phyloP scores from a whole-genome alignment of 2,888 invertebrate genomes.

The Macaria liturata region DNA sequence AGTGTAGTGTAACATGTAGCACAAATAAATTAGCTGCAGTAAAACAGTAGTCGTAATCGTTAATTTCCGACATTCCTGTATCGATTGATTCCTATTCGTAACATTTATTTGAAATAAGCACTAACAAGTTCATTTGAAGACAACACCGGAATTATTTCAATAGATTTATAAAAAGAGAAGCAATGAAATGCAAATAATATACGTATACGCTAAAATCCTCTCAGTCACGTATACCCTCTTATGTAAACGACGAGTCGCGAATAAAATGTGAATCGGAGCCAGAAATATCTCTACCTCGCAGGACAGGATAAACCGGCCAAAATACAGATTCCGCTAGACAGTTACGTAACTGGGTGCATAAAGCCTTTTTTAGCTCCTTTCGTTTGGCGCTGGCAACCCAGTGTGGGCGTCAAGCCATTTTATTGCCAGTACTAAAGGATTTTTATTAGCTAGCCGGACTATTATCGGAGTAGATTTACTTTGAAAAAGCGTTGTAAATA shows the following conservation, averaged over 20 bases:
- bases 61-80: no score
- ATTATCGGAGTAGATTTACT: background rate
- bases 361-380: no score
- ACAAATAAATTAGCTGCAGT: no score
- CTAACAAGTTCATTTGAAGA: no score
- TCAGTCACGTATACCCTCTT: background rate
- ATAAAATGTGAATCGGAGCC: slow-evolving; percentile 19
- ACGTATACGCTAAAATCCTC: background rate
- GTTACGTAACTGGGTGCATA: slow-evolving; percentile 1
- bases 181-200: no score
- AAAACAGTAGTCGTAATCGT: no score
- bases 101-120: no score
- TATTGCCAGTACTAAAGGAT: slow-evolving; percentile 8
- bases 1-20: background rate
- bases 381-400: slow-evolving; percentile 13
- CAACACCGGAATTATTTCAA: no score
- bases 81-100: no score
- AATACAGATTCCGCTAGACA: slow-evolving; percentile 12
- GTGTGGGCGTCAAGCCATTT: slow-evolving; percentile 10
- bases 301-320: background rate
- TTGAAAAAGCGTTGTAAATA: background rate
- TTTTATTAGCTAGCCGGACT: slow-evolving; percentile 14
- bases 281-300: slow-evolving; percentile 10
- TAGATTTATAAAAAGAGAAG: no score
- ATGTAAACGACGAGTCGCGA: no score